Base-by-base conservation (phyloP, 2,888 invertebrate genomes). In the Abrostola tripartita region DNA sequence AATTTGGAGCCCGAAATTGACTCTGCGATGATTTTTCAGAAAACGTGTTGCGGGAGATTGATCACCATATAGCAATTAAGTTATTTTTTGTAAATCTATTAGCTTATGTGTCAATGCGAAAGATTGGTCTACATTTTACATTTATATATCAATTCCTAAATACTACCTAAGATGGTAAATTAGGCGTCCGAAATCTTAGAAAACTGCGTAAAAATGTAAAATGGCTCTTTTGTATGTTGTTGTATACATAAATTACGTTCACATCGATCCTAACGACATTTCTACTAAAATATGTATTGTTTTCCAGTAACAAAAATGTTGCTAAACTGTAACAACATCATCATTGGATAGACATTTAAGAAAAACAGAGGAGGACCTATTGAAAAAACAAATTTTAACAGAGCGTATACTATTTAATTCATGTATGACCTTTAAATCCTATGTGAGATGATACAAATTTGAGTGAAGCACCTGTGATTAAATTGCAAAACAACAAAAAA, bases 401-500 rank as follows among this genome's bases (percentile, higher is more conserved):
- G 0, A 6, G 57, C 40, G 40, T 52, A 53, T 52, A 59, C 59
- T 64, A 71, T 73, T 65, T 51, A 52, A 62, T 41, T 40, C 14
- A 40, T n/a, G 42, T 12, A 54, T 70, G 62, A 75, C 68, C 74
- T 82, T 74, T 68, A 71, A 74, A 69, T 60, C 54, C 47, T 73
- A 76, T 70, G 69, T 65, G 53, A 62, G 71, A 65, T 49, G 56
- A 42, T 65, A 0, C 11, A n/a, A 37, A 60, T 37, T 63, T 35
- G 24, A 61, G 41, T 64, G 70, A 41, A 8, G 60, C 73, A 60
- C 71, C 58, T 75, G 68, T 74, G 76, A 79, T 73, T 70, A 79
- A 81, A 84, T 82, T 71, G 74, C 80, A 78, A 83, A 82, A 68
- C 61, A 14, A 14, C 24, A 71, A 79, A 83, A 81, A 82, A 83